Percentiles rank a stretch among this genome's conserved stretches.
These are phyloP conservation scores for Lepidocolaptes lacrymiger DNA, from an alignment of 2,797 vertebrate species.

Conservation along the genomic window DNA sequence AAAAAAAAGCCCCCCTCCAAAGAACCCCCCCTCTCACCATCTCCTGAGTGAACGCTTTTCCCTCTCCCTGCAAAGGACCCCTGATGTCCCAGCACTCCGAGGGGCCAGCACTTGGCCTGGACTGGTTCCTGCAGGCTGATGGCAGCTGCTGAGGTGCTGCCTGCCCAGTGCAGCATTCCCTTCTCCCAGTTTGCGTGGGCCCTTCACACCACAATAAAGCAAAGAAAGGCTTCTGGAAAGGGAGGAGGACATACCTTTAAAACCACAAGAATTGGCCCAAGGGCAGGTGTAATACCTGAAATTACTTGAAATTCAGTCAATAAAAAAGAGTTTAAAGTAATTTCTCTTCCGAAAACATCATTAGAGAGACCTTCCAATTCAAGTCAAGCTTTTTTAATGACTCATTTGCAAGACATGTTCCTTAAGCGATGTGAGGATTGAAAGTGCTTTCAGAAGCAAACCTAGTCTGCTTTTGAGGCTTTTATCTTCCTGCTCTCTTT, in stretches of 20 bases:
- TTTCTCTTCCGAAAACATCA: constrained; percentile 25
- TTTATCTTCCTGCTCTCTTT: background rate
- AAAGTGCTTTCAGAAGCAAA: background rate
- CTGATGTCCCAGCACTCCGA: background rate
- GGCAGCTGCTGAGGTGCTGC: background rate
- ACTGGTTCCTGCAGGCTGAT: background rate
- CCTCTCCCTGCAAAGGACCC: background rate
- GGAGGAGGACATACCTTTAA: constrained; percentile 4
- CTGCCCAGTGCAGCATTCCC: fast-evolving
- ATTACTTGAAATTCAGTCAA: constrained; percentile 38
- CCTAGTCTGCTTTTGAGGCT: background rate
- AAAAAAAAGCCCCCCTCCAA: background rate
- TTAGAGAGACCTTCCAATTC: background rate
- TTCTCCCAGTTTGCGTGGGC: background rate
- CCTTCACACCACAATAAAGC: background rate
- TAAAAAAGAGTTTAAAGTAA: constrained; percentile 56
- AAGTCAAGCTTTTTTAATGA: background rate
- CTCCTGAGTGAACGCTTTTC: background rate
- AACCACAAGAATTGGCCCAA: constrained; percentile 49
- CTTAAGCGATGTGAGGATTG: background rate
- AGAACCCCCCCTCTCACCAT: fast-evolving
- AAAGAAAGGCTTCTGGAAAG: background rate
- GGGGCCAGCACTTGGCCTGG: background rate
- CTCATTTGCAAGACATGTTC: constrained; percentile 12
- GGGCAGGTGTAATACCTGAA: constrained; percentile 31